Conservation (phyloP, 2,797 vertebrate genomes). For the Psittacula echo region DNA sequence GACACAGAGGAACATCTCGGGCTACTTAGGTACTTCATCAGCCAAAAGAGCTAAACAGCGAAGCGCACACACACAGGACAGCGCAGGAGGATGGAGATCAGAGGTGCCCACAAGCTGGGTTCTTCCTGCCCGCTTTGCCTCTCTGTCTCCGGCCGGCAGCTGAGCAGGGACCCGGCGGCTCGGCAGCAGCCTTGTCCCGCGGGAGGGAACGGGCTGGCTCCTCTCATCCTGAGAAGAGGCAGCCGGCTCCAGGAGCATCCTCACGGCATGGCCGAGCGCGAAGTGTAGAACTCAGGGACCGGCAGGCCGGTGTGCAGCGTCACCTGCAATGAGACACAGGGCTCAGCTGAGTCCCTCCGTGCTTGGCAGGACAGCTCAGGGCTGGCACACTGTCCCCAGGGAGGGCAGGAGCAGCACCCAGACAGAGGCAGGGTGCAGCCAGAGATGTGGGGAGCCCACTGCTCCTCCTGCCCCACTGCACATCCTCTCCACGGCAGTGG, state of each 20-base stretch:
- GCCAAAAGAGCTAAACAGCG: conserved; percentile 53
- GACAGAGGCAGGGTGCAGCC: background rate
- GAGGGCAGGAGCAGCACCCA: background rate
- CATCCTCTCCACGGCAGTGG: background rate
- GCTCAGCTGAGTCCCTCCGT: fast-evolving
- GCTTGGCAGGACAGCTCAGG: background rate
- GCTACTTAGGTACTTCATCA: conserved; percentile 56
- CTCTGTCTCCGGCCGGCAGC: background rate
- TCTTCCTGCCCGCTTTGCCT: background rate
- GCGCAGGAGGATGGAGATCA: background rate
- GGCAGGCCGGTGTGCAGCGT: conserved; percentile 95
- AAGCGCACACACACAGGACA: conserved; percentile 58
- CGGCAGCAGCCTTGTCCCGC: background rate
- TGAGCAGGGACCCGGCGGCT: background rate
- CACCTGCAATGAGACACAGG: conserved; percentile 76
- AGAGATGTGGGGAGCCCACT: fast-evolving
- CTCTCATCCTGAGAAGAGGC: conserved; percentile 29
- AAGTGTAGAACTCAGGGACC: conserved; percentile 94
- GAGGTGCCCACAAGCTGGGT: background rate
- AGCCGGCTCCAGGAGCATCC: conserved; percentile 15
- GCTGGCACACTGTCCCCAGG: background rate
- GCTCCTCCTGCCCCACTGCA: background rate
- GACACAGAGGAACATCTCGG: conserved; percentile 42
- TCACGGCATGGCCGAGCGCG: conserved; percentile 78
- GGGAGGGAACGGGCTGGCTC: conserved; percentile 17